A percentile compares a stretch with the other conserved stretches of the same genome.
These are phyloP conservation scores for Oostethus manadensis DNA, from an alignment of 2,113 vertebrate genomes.

Conservation along the genomic window DNA sequence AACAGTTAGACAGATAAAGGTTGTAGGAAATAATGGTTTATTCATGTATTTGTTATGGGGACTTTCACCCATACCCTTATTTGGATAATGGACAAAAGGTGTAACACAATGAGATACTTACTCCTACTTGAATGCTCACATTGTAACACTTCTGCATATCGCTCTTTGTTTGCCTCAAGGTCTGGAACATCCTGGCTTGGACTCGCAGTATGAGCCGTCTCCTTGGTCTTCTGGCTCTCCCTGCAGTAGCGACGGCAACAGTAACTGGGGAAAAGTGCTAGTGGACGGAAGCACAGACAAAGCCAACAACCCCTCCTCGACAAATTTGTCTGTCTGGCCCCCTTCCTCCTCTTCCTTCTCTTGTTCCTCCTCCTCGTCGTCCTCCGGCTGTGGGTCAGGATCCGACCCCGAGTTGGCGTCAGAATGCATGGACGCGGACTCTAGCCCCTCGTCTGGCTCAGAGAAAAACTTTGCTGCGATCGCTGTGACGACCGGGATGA, in stretches of 20 bases:
- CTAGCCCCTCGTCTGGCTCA: slow-evolving; percentile 84
- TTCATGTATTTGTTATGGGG: not conserved
- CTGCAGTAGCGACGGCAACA: slow-evolving; percentile 83
- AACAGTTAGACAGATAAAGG: slow-evolving; percentile 27
- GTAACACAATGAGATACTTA: not conserved
- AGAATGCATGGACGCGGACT: slow-evolving; percentile 95
- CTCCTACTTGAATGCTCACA: not conserved
- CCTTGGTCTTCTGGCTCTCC: slow-evolving; percentile 89
- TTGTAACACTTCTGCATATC: not conserved
- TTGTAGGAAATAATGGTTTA: slow-evolving; percentile 9
- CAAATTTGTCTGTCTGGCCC: slow-evolving; percentile 63
- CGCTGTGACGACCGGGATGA: slow-evolving; percentile 79
- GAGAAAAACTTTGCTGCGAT: slow-evolving; percentile 83
- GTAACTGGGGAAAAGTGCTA: slow-evolving; percentile 90
- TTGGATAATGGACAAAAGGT: not conserved
- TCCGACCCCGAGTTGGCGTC: slow-evolving; percentile 85
- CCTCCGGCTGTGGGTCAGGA: slow-evolving; percentile 70
- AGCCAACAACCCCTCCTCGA: slow-evolving; percentile 64
- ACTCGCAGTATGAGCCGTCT: slow-evolving; percentile 92
- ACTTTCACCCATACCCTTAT: not conserved
- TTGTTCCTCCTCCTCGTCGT: slow-evolving; percentile 64
- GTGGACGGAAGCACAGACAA: slow-evolving; percentile 84
- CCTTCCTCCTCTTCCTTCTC: slow-evolving; percentile 65
- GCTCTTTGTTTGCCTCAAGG: slow-evolving; percentile 67
- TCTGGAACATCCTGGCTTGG: slow-evolving; percentile 86